Conservation (phyloP, 2,888 invertebrate species). For the Chrysopilus asiliformis region DNA sequence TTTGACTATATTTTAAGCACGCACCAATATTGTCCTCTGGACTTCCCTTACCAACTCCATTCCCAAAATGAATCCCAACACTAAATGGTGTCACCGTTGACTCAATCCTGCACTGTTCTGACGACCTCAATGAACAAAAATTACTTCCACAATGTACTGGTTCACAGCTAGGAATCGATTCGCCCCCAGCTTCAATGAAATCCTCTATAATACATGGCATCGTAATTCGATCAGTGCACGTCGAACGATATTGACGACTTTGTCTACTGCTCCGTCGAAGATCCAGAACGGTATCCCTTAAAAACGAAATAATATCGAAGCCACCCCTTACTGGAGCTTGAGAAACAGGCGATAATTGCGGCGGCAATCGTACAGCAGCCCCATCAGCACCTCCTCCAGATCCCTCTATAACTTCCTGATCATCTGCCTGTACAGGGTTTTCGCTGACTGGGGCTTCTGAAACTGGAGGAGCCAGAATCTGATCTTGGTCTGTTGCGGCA, state of each 20-base stretch:
- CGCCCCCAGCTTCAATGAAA: constrained; percentile 52
- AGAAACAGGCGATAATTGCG: too few relatives aligned
- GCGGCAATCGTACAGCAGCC: constrained; percentile 12
- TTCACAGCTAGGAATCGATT: constrained; percentile 47
- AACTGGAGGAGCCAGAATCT: too few relatives aligned
- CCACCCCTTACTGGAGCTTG: constrained; percentile 24
- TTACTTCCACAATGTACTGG: constrained; percentile 65
- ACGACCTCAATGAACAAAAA: constrained; percentile 45
- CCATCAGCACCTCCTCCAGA: constrained; percentile 40
- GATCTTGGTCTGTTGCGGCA: too few relatives aligned
- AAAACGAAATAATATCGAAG: constrained; percentile 30
- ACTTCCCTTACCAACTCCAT: constrained; percentile 47
- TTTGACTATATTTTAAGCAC: constrained; percentile 59
- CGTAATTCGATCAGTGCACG: constrained; percentile 58
- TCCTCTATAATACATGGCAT: constrained; percentile 78
- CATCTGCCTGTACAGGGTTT: constrained; percentile 3
- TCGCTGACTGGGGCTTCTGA: not conserved
- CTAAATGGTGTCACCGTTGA: constrained; percentile 65
- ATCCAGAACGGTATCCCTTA: constrained; percentile 24
- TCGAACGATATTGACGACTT: constrained; percentile 26
- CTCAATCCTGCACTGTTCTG: constrained; percentile 48
- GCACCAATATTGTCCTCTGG: constrained; percentile 74
- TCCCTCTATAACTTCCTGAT: constrained; percentile 34
- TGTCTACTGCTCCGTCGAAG: constrained; percentile 13
- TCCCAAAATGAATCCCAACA: constrained; percentile 64